phyloP scores from a whole-genome alignment of 1,140 invertebrate genomes.

The Theocolax elegans region DNA sequence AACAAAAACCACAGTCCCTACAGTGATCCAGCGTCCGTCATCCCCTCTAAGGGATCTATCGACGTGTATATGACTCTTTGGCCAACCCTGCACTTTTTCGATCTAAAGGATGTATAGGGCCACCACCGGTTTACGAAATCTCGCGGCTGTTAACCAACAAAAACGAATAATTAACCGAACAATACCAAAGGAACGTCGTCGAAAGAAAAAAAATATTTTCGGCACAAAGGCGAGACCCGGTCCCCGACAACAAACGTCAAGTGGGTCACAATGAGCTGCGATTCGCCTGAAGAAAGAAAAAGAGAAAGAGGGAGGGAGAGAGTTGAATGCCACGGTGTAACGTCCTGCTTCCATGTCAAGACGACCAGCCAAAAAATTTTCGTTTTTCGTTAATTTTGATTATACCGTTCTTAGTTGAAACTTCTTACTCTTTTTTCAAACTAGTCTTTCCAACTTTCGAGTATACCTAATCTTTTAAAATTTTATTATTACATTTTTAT shows the following conservation, averaged over 20 bases:
- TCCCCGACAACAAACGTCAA: constrained; percentile 25
- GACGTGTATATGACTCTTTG: neutral
- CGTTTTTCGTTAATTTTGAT: neutral
- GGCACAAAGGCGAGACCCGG: constrained; percentile 17
- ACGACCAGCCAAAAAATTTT: neutral
- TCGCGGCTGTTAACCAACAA: constrained; percentile 25
- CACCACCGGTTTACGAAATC: constrained; percentile 18
- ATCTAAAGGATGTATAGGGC: neutral
- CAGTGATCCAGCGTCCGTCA: constrained; percentile 3
- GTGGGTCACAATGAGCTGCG: constrained; percentile 29
- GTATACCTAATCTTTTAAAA: too few relatives aligned
- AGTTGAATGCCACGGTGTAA: neutral
- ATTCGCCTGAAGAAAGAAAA: neutral
- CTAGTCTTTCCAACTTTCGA: too few relatives aligned
- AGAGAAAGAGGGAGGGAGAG: neutral
- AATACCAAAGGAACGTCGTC: neutral
- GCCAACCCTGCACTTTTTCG: constrained; percentile 5
- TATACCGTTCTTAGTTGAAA: too few relatives aligned
- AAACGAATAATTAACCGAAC: constrained; percentile 37
- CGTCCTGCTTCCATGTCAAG: neutral
- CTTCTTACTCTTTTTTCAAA: too few relatives aligned
- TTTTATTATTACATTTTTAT: too few relatives aligned
- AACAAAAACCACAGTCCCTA: constrained; percentile 18
- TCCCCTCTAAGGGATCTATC: neutral
- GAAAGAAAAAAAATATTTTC: constrained; percentile 17